Evolutionary conservation across 2,113 vertebrate genomes (phyloP), one percentile per base, ranked within the genome.

Genomic region (Solenodon paradoxus): DNA sequence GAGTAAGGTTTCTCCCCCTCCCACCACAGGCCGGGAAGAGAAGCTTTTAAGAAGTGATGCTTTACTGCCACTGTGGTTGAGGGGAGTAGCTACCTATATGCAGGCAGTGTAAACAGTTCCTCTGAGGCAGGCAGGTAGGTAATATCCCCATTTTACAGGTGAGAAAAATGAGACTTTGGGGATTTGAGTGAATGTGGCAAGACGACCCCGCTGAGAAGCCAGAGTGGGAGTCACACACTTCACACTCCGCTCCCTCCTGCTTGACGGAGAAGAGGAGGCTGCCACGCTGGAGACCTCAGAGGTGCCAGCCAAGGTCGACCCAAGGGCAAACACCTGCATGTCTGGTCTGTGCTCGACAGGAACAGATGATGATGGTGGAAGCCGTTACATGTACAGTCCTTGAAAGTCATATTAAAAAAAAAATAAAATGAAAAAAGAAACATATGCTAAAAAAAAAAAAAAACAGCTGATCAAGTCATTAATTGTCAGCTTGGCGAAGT

Each of bases 401-500:
- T 35, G n/a, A 35, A 8, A 30, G 28, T 53, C 74, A 64, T 79
- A 64, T 45, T 40, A 74, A 74, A n/a, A n/a, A n/a, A n/a, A n/a
- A n/a, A 61, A 75, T 47, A 63, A 88, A 49, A 80, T 35, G 19
- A 22, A 86, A 82, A 24, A 79, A 10, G 55, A 89, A 77, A 45
- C 61, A 5, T 53, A 53, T 30, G 30, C n/a, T 79, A 64, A 35
- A 64, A 32, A 63, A 35, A 53, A 47, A 24, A 55, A 28, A 51
- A n/a, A n/a, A n/a, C n/a, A n/a, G n/a, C 40, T 20, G 3, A 80
- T 55, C 30, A 28, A 90, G 35, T n/a, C n/a, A n/a, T n/a, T 24
- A 90, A 77, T 32, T 59, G 13, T 78, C 45, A 22, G 17, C 28
- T 95, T 88, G 53, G 32, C 47, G 28, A 92, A 59, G 40, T 82